These are phyloP conservation scores for Cariama cristata DNA, from an alignment of 2,113 vertebrate species.

Conservation along the genomic window DNA sequence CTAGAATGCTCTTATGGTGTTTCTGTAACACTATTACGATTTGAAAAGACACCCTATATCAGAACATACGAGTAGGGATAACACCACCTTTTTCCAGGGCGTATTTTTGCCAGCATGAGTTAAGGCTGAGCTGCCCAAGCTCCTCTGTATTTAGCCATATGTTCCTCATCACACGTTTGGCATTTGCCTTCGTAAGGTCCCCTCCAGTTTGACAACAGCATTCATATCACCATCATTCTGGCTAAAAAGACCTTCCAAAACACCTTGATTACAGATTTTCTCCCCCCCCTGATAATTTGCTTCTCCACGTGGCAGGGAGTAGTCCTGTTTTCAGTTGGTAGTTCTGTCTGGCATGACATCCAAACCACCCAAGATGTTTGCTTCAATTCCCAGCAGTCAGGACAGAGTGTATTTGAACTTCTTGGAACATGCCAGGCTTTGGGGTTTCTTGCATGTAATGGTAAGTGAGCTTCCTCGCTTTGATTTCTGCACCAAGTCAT, in stretches of 20 bases:
- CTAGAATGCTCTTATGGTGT: neutral
- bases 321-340: neutral
- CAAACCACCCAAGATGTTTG: slow-evolving; percentile 26
- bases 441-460: slow-evolving; percentile 39
- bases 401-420: slow-evolving; percentile 10
- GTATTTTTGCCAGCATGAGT: neutral
- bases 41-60: neutral
- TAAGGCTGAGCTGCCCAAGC: neutral
- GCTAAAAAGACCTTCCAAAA: neutral
- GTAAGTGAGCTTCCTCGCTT: slow-evolving; percentile 54
- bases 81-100: neutral
- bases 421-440: slow-evolving; percentile 21
- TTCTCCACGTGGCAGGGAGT: slow-evolving; percentile 1
- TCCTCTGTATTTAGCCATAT: neutral
- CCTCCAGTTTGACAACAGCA: neutral
- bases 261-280: neutral
- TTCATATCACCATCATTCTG: neutral
- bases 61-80: neutral
- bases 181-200: neutral
- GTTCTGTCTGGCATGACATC: neutral
- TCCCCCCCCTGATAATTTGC: neutral
- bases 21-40: neutral
- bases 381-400: slow-evolving; percentile 36
- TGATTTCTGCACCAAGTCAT: slow-evolving; percentile 68
- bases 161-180: neutral